phyloP scores from a whole-genome alignment of 2,888 invertebrate species.

The Drosophila greeni region DNA sequence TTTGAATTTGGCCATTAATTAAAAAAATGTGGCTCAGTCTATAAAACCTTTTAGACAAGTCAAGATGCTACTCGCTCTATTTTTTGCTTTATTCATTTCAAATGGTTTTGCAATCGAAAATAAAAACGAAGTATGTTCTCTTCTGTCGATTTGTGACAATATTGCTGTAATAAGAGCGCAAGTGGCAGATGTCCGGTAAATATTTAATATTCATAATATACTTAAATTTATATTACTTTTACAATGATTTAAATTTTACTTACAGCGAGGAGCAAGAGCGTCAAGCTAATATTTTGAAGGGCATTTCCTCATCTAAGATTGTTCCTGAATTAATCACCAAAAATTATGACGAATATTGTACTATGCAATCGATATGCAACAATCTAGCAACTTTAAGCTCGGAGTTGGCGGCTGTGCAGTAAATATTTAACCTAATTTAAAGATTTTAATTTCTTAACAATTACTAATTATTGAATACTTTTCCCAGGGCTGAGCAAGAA shows the following conservation, averaged over 20 bases:
- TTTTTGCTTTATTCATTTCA: background rate
- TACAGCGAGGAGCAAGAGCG: background rate
- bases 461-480: background rate
- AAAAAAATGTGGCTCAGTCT: background rate
- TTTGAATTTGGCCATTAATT: background rate
- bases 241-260: background rate
- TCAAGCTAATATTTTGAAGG: constrained; percentile 1
- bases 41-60: background rate
- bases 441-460: no score
- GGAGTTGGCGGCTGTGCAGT: constrained; percentile 27
- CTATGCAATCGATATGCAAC: constrained; percentile 10
- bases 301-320: background rate
- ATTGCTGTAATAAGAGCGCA: background rate
- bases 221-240: background rate
- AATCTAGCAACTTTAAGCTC: constrained; percentile 15
- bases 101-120: background rate
- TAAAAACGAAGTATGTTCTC: background rate
- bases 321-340: background rate
- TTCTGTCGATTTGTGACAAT: background rate
- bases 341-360: background rate
- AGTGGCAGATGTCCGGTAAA: constrained; percentile 2
- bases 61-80: background rate
- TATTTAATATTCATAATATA: background rate
- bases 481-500: constrained; percentile 1
- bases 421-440: no score